These are phyloP conservation scores for Hirtodrosophila cameraria DNA, from an alignment of 2,888 invertebrate species.

Conservation along the genomic window DNA sequence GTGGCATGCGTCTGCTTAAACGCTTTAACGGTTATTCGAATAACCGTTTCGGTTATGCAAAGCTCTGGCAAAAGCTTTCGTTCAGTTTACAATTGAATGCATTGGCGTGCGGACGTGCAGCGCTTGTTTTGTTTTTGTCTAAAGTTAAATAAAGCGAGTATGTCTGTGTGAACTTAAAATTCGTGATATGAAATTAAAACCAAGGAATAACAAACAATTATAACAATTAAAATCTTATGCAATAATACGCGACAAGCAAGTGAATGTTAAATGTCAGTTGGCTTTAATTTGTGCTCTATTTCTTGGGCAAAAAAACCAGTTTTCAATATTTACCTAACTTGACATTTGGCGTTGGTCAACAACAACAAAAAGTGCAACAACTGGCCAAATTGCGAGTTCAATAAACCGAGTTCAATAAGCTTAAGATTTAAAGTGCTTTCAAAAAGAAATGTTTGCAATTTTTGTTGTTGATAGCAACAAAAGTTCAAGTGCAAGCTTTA, in stretches of 20 bases:
- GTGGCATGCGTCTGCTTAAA: conserved; percentile 14
- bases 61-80: conserved; percentile 25
- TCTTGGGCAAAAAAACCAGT: conserved; percentile 61
- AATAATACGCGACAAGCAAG: conserved; percentile 31
- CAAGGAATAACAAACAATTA: conserved; percentile 30
- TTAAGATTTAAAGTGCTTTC: conserved; percentile 17
- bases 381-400: conserved; percentile 63
- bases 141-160: conserved; percentile 32
- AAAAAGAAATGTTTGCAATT: conserved; percentile 27
- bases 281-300: conserved; percentile 48
- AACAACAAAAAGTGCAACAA: conserved; percentile 62
- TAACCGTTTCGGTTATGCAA: conserved; percentile 40
- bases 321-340: conserved; percentile 45
- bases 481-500: conserved; percentile 70
- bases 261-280: conserved; percentile 39
- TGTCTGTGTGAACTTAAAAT: conserved; percentile 54
- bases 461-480: conserved; percentile 16
- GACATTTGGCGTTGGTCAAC: conserved; percentile 52
- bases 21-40: conserved; percentile 13
- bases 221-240: conserved; percentile 50
- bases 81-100: conserved; percentile 49
- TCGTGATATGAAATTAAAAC: conserved; percentile 46
- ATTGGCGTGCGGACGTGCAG: conserved; percentile 34
- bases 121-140: conserved; percentile 17
- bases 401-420: conserved; percentile 59